Percentiles rank a stretch among this genome's conserved stretches.
Evolutionary conservation across 2,113 vertebrate genomes (phyloP).

Genomic region (Cepphus grylle): DNA sequence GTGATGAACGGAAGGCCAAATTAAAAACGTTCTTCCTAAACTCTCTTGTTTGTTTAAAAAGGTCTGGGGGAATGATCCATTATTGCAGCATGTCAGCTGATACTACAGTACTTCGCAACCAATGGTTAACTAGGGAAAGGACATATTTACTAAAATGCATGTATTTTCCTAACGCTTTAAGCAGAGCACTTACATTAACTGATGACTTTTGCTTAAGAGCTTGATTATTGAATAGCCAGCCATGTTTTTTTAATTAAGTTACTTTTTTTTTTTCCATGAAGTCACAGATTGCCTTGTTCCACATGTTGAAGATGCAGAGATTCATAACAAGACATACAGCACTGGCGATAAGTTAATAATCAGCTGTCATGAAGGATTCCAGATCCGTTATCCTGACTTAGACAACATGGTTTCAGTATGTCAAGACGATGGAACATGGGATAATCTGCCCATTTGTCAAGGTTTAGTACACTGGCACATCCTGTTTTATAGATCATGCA

Average conservation of each 20-base stretch:
- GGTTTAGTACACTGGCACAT: slow-evolving; percentile 64
- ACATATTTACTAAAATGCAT: not conserved
- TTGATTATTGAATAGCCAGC: not conserved
- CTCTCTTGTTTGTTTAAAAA: not conserved
- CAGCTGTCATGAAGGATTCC: slow-evolving; percentile 83
- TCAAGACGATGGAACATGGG: slow-evolving; percentile 81
- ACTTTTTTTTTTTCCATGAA: slow-evolving; percentile 30
- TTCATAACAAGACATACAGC: slow-evolving; percentile 84
- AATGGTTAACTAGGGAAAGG: not conserved
- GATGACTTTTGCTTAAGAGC: not conserved
- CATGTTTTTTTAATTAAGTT: not conserved
- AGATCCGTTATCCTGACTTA: slow-evolving; percentile 83
- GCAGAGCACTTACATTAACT: not conserved
- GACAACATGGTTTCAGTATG: slow-evolving; percentile 81
- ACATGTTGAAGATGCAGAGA: slow-evolving; percentile 82
- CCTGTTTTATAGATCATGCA: not conserved
- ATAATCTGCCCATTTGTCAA: slow-evolving; percentile 85
- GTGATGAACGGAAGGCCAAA: not conserved
- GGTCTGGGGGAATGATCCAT: not conserved
- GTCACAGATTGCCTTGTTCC: slow-evolving; percentile 81
- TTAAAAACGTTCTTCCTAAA: not conserved
- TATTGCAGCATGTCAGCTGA: not conserved
- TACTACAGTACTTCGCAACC: not conserved
- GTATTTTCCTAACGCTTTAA: not conserved
- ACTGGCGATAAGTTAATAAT: slow-evolving; percentile 79